phyloP scores from a whole-genome alignment of 2,113 vertebrate species.

The Corydoras maculifer region DNA sequence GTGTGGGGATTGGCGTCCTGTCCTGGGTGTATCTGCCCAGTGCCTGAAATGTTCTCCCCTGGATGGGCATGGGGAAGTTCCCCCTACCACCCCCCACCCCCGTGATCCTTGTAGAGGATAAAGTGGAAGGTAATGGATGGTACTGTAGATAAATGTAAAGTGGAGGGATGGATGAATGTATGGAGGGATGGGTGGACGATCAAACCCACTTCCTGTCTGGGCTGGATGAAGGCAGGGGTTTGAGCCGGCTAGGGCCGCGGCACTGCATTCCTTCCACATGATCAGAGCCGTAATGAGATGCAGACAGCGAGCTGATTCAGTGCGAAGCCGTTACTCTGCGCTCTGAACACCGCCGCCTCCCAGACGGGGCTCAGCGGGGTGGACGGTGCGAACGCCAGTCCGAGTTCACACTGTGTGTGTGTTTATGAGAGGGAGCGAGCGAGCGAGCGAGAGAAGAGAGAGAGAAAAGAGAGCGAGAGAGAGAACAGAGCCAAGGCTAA shows the following conservation, averaged over 20 bases:
- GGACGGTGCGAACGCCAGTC: conserved; percentile 33
- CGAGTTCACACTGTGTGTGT: background rate
- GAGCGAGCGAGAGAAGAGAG: background rate
- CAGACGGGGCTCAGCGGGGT: conserved; percentile 28
- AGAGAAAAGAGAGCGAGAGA: background rate
- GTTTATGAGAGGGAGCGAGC: conserved; percentile 1
- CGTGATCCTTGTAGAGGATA: too few relatives aligned
- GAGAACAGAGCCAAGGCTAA: conserved; percentile 41
- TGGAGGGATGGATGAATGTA: too few relatives aligned
- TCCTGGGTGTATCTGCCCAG: too few relatives aligned
- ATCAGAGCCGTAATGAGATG: conserved; percentile 41
- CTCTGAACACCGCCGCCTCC: conserved; percentile 3
- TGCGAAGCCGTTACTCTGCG: conserved; percentile 3
- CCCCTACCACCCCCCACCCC: too few relatives aligned
- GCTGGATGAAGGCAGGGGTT: background rate
- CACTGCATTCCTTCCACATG: conserved; percentile 44
- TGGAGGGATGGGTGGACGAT: too few relatives aligned
- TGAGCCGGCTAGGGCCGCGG: background rate
- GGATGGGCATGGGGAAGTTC: too few relatives aligned
- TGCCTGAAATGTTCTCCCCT: too few relatives aligned
- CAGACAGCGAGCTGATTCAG: conserved; percentile 18
- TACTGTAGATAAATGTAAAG: too few relatives aligned
- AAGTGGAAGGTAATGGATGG: too few relatives aligned
- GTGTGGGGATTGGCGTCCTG: too few relatives aligned
- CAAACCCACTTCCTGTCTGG: conserved; percentile 32